These are phyloP conservation scores for Climacteris rufus DNA, from an alignment of 2,113 vertebrate species.

Conservation along the genomic window DNA sequence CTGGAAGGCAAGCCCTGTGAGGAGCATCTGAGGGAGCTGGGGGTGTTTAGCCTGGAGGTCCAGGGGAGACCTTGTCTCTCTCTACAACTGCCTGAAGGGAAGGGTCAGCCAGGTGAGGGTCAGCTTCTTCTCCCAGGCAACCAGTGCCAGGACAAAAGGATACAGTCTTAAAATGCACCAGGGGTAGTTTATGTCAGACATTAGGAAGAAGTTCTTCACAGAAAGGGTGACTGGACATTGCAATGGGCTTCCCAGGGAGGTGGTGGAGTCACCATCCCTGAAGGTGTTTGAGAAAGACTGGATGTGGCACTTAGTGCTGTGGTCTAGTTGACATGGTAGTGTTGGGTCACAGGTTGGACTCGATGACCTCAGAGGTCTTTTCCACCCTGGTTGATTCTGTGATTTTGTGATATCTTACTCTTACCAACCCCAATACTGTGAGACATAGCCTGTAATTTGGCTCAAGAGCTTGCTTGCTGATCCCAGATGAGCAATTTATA, in stretches of 20 bases:
- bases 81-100: background rate
- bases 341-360: background rate
- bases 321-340: too few species aligned
- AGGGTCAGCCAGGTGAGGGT: background rate
- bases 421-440: background rate
- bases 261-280: fast-evolving
- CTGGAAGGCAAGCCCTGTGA: background rate
- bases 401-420: background rate
- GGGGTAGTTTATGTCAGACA: background rate
- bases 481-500: background rate
- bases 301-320: background rate
- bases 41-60: too few species aligned
- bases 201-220: background rate
- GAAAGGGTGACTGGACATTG: too few species aligned
- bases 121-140: background rate
- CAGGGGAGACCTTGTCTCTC: too few species aligned
- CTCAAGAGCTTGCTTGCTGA: background rate
- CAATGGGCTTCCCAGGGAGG: background rate
- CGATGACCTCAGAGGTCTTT: background rate
- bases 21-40: background rate
- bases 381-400: background rate
- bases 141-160: background rate
- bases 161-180: too few species aligned
- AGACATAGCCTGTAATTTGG: background rate
- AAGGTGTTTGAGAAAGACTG: background rate